phyloP scores from a whole-genome alignment of 1,140 invertebrate species.

The Leptopilina clavipes region DNA sequence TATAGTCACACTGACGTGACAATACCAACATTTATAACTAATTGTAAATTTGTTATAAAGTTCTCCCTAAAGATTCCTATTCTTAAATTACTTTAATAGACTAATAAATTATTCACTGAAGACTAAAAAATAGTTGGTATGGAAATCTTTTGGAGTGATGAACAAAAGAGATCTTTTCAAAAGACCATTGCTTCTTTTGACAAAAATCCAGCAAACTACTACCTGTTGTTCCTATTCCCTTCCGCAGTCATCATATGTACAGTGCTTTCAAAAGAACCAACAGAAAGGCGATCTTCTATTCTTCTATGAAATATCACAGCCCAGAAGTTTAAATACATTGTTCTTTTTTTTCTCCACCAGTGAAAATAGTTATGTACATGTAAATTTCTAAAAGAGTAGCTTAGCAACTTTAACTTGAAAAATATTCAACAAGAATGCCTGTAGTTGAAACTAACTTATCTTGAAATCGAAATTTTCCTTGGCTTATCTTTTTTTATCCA shows the following conservation, averaged over 20 bases:
- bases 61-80: not conserved
- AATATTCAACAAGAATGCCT: not conserved
- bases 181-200: constrained; percentile 1
- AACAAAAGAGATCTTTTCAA: not conserved
- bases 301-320: too few species aligned
- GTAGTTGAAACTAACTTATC: constrained; percentile 1
- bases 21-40: too few species aligned
- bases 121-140: not conserved
- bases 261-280: not conserved
- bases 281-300: not conserved
- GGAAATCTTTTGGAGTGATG: not conserved
- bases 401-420: not conserved
- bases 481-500: not conserved
- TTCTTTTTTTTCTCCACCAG: too few species aligned
- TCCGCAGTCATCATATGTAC: not conserved
- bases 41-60: too few species aligned
- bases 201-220: not conserved
- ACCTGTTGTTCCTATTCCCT: not conserved
- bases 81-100: not conserved
- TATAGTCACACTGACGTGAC: too few species aligned
- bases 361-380: not conserved
- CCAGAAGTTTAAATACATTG: too few species aligned
- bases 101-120: not conserved
- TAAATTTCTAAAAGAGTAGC: not conserved
- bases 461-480: not conserved